Percentiles rank a stretch among this genome's conserved stretches.
Conservation (phyloP, 2,888 invertebrate genomes). For the Chydorus sphaericus region DNA sequence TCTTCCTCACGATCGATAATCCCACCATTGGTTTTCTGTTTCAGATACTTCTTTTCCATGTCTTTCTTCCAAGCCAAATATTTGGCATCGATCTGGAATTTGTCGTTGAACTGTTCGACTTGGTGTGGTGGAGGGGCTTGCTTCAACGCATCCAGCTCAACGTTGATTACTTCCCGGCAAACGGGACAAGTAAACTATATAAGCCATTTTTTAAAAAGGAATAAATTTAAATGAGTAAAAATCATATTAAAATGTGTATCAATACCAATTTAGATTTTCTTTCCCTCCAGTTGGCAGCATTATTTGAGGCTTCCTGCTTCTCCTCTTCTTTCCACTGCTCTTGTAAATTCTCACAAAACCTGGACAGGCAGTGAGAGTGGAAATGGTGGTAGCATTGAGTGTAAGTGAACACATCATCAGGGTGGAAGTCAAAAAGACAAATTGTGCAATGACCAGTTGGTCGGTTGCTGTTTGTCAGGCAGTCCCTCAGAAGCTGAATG, state of each 20-base stretch:
- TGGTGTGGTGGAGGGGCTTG: slow-evolving; percentile 49
- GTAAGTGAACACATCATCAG: slow-evolving; percentile 68
- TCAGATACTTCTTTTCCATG: slow-evolving; percentile 56
- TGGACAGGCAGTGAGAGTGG: slow-evolving; percentile 66
- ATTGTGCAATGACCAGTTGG: slow-evolving; percentile 80
- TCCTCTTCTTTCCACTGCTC: slow-evolving; percentile 58
- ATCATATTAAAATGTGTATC: no score
- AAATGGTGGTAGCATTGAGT: slow-evolving; percentile 84
- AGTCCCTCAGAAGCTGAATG: slow-evolving; percentile 64
- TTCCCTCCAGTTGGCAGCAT: slow-evolving; percentile 23
- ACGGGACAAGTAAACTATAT: slow-evolving; percentile 65
- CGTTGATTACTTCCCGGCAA: slow-evolving; percentile 57
- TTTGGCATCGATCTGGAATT: slow-evolving; percentile 32
- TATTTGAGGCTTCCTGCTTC: slow-evolving; percentile 33
- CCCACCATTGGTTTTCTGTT: slow-evolving; percentile 66
- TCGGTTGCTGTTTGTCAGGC: slow-evolving; percentile 67
- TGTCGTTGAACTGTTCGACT: slow-evolving; percentile 50
- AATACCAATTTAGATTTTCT: background rate
- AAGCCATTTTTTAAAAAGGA: slow-evolving; percentile 14
- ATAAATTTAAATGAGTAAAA: no score
- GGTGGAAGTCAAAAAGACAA: slow-evolving; percentile 66
- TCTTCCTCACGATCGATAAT: slow-evolving; percentile 69
- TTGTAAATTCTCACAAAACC: slow-evolving; percentile 56
- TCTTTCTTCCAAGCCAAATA: slow-evolving; percentile 37
- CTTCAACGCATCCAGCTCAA: slow-evolving; percentile 49